Percentiles rank a stretch among this genome's conserved stretches.
Evolutionary conservation across 2,113 vertebrate species (phyloP).

Genomic region (Ammodytes dubius): DNA sequence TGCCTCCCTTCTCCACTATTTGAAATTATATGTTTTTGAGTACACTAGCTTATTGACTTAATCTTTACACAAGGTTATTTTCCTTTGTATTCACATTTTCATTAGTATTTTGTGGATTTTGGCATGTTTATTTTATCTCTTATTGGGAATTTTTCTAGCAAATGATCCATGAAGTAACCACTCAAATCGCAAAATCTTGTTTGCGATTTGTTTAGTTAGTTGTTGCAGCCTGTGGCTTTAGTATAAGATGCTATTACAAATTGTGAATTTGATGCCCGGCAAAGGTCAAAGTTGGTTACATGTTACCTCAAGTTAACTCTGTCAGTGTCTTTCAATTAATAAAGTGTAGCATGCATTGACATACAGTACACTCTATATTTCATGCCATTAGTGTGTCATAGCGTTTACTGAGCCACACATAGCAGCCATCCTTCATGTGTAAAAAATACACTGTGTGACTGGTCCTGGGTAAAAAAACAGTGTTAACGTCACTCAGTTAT

Average conservation of each 20-base stretch:
- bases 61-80: background rate
- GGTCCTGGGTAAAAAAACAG: slow-evolving; percentile 24
- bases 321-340: background rate
- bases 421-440: background rate
- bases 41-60: background rate
- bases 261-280: background rate
- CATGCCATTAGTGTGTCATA: background rate
- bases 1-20: background rate
- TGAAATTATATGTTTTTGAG: background rate
- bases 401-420: background rate
- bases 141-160: background rate
- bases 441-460: slow-evolving; percentile 6
- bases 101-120: background rate
- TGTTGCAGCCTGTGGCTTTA: background rate
- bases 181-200: too few species aligned
- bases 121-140: background rate
- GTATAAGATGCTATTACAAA: background rate
- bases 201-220: background rate
- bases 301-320: background rate
- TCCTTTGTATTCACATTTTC: background rate
- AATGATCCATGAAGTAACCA: background rate
- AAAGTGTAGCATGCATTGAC: background rate
- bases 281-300: background rate
- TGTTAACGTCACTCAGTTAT: slow-evolving; percentile 33
- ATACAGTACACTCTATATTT: background rate